These are phyloP conservation scores for Oreortyx pictus DNA, from an alignment of 2,797 vertebrate genomes.

Conservation along the genomic window DNA sequence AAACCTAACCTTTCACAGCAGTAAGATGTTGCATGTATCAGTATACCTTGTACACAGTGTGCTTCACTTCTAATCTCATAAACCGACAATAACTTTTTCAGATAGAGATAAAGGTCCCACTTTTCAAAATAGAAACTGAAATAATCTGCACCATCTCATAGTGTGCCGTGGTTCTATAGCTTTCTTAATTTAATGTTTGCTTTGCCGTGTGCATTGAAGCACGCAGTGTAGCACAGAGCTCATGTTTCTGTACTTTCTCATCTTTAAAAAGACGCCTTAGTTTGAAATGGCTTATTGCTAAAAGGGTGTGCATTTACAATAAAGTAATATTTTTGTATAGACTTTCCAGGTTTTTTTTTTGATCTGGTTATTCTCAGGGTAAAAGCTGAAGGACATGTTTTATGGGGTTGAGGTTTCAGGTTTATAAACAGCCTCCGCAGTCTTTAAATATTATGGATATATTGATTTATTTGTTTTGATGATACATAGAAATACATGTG, in stretches of 20 bases:
- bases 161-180: not conserved
- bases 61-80: not conserved
- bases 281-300: not conserved
- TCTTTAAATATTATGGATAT: not conserved
- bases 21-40: not conserved
- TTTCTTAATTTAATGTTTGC: not conserved
- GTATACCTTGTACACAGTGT: not conserved
- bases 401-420: not conserved
- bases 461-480: not conserved
- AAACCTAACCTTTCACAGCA: not conserved
- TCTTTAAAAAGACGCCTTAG: not conserved
- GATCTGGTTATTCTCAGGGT: conserved; percentile 4
- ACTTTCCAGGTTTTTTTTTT: not conserved
- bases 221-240: not conserved
- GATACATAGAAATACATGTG: not conserved
- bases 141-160: not conserved
- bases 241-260: not conserved
- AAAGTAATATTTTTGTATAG: not conserved
- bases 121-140: not conserved
- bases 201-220: not conserved
- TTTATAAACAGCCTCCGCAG: not conserved
- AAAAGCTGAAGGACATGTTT: not conserved
- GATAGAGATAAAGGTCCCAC: not conserved
- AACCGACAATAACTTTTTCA: not conserved
- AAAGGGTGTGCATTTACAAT: not conserved